Base-by-base conservation (phyloP, 2,888 invertebrate species). In the Lomographa bimaculata region DNA sequence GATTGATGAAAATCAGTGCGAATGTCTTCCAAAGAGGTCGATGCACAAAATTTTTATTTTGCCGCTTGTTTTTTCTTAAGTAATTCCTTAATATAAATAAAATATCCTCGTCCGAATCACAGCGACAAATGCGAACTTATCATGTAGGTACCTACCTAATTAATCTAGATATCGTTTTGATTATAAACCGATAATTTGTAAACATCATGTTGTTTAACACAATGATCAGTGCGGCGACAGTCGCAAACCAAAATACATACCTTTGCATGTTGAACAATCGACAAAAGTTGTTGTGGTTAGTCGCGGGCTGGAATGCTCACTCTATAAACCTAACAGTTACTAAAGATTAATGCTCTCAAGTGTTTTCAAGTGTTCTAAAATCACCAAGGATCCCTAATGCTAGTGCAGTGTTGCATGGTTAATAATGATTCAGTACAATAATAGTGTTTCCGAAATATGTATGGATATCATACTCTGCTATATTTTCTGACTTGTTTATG, bases 181-280 rank as follows among this genome's bases (percentile, higher is more conserved):
- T 81, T 72, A 75, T 71, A 48, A 47, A 52, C 45, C 64, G 81
- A 81, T 85, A 84, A 84, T 86, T 85, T 77, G 75, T 81, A 86
- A 87, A 86, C 85, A 86, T 53, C 54, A 46, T 41, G 50, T 68
- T 79, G 79, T 75, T 75, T 76, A 71, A 70, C 60, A 72, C 72
- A 79, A 62, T 61, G 57, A 68, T 72, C 68, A 75, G 67, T 67
- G 56, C 61, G 60, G 54, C 50, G 46, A 63, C 61, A 57, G 67
- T 50, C 47, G 54, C 70, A 56, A 71, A 70, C 75, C 74, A 75
- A 74, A 78, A 78, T 75, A 79, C 60, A 62, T 57, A 53, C 48
- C 41, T 44, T 44, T 58, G 57, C 54, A 36, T 33, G 24, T 21
- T 49, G 60, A 63, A 65, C 74, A 79, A 78, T 74, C 62, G 73